Conservation (phyloP, 2,113 vertebrate species). For the Rhynchomys soricoides region DNA sequence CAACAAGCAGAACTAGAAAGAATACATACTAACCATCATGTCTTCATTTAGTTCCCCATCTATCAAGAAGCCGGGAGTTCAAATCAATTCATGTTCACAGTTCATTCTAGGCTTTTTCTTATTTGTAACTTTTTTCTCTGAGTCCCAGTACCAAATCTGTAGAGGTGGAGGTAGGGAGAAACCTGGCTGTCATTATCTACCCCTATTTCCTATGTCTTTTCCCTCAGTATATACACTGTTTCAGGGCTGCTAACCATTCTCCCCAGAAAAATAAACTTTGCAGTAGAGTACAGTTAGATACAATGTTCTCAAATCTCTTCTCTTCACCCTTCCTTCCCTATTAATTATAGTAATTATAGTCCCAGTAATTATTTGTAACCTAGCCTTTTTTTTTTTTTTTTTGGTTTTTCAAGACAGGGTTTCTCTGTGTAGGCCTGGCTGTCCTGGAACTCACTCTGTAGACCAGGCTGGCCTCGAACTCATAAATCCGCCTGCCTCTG, state of each 20-base stretch:
- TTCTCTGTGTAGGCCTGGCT: too few relatives aligned
- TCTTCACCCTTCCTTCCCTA: not conserved
- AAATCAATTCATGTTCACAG: not conserved
- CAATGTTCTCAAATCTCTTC: not conserved
- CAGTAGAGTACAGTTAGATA: not conserved
- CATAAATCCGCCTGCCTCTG: too few relatives aligned
- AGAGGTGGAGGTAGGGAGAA: not conserved
- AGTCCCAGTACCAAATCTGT: not conserved
- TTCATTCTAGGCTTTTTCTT: not conserved
- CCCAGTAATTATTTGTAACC: not conserved
- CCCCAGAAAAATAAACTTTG: not conserved
- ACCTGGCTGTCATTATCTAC: not conserved
- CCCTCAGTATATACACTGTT: not conserved
- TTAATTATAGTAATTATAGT: too few relatives aligned
- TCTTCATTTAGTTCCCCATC: not conserved
- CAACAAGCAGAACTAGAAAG: not conserved
- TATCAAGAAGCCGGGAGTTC: not conserved
- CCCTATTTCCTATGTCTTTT: not conserved
- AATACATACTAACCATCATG: fast-evolving
- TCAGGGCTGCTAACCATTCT: not conserved
- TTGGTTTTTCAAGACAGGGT: too few relatives aligned
- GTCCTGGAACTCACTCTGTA: too few relatives aligned
- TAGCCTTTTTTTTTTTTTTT: not conserved
- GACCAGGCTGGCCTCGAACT: too few relatives aligned
- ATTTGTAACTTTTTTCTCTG: slow-evolving; percentile 22